These are phyloP conservation scores for Rhodophaea formosa DNA, from an alignment of 2,888 invertebrate genomes.

Conservation along the genomic window DNA sequence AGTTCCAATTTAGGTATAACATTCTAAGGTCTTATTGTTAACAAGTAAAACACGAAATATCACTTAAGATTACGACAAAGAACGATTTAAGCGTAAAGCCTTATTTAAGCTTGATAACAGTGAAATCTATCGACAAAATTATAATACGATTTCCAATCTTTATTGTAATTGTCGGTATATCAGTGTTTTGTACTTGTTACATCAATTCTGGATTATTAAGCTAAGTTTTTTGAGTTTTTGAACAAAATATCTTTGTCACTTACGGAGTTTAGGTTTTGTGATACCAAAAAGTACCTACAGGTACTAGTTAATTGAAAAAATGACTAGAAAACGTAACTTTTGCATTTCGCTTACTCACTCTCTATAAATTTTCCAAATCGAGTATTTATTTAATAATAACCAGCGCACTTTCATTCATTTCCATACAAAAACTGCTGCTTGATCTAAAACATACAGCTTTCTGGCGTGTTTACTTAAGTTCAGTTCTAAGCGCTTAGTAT, in stretches of 20 bases:
- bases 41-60: conserved; percentile 14
- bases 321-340: no score
- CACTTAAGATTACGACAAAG: conserved; percentile 10
- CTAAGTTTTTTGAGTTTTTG: no score
- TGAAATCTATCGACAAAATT: conserved; percentile 13
- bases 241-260: background rate
- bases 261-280: no score
- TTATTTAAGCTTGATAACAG: conserved; percentile 8
- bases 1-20: background rate
- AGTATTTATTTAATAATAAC: conserved; percentile 3
- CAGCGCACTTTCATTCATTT: conserved; percentile 9
- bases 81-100: conserved; percentile 11
- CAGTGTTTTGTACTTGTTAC: background rate
- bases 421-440: conserved; percentile 9
- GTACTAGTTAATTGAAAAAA: no score
- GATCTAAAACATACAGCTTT: conserved; percentile 4
- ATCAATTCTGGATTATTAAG: conserved; percentile 6
- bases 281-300: no score
- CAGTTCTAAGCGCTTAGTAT: background rate
- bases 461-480: background rate
- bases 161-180: conserved; percentile 4
- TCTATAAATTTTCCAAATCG: background rate
- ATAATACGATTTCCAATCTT: conserved; percentile 2
- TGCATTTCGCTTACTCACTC: background rate
- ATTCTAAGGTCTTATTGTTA: conserved; percentile 9